Conservation (phyloP, 1,140 invertebrate species). For the Pseudomyrmex concolor region DNA sequence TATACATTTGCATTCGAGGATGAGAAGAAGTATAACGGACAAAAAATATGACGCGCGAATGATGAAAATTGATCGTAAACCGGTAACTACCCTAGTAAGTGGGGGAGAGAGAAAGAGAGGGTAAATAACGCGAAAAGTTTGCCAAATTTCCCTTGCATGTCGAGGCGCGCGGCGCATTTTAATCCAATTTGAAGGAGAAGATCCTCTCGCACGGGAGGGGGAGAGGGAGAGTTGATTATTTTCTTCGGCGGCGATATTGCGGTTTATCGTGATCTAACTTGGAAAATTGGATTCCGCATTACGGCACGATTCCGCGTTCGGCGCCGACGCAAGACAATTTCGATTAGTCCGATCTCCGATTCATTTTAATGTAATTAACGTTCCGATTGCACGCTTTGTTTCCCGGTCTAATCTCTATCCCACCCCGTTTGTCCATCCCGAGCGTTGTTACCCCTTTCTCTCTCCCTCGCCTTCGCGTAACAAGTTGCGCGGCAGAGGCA, state of each 20-base stretch:
- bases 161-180: neutral
- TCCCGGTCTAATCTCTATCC: slow-evolving; percentile 77
- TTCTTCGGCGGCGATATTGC: slow-evolving; percentile 43
- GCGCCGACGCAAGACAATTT: slow-evolving; percentile 72
- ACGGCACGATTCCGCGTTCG: slow-evolving; percentile 59
- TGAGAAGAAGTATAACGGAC: neutral
- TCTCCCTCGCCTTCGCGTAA: slow-evolving; percentile 58
- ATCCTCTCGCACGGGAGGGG: no score
- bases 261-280: slow-evolving; percentile 50
- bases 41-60: neutral
- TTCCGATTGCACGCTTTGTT: slow-evolving; percentile 85
- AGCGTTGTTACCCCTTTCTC: slow-evolving; percentile 44
- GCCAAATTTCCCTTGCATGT: neutral
- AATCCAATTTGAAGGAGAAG: slow-evolving; percentile 21
- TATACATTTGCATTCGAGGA: neutral
- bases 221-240: slow-evolving; percentile 15
- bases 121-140: no score
- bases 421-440: slow-evolving; percentile 63
- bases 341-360: slow-evolving; percentile 83
- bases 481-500: slow-evolving; percentile 71
- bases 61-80: no score
- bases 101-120: no score
- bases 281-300: slow-evolving; percentile 53
- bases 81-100: no score
- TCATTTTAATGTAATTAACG: slow-evolving; percentile 86